Evolutionary conservation across 2,797 vertebrate species (phyloP), one percentile per base, ranked within the genome.

Genomic region (Tinamus major): DNA sequence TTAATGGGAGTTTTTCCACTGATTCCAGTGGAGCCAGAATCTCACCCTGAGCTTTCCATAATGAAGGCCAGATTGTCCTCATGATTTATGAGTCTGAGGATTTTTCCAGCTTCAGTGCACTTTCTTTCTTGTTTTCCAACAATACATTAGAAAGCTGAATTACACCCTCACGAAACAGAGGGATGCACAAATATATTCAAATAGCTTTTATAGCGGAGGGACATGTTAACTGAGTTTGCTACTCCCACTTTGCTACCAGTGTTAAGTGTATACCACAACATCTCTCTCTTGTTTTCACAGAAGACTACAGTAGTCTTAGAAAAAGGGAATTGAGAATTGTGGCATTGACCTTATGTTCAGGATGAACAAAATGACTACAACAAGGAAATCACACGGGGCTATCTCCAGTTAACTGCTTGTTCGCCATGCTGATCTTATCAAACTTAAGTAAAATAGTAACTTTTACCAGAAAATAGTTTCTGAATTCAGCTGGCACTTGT

Each of bases 31-130:
- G 8, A 75, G 10, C 37, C 74, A 83, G 65, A 46, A 87, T 89
- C 91, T 93, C 70, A 87, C 46, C 33, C 49, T 63, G 49, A 69
- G 27, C 69, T 91, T 90, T 89, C 89, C 33, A 12, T 74, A 69
- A 89, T 42, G 79, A 84, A 88, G 70, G 53, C 70, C 80, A 92
- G 67, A 76, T 76, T 91, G 49, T 80, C 31, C 39, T 5, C 26
- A 76, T 61, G 5, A 62, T 94, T 85, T 76, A 92, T 59, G 72
- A 89, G 61, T 8, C 44, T 49, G 27, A 42, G 18, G 49, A 49
- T 79, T 94, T 90, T 92, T 81, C 82, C 79, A 67, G 15, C 10
- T 74, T 77, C 71, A 67, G 17, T 70, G 46, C 6, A 83, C 13
- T 1, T 18, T n/a, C 2, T 24, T 14, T 78, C 31, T 85, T 70